Evolutionary conservation across 2,113 vertebrate species (phyloP).

Genomic region (Rhinolophus sinicus): DNA sequence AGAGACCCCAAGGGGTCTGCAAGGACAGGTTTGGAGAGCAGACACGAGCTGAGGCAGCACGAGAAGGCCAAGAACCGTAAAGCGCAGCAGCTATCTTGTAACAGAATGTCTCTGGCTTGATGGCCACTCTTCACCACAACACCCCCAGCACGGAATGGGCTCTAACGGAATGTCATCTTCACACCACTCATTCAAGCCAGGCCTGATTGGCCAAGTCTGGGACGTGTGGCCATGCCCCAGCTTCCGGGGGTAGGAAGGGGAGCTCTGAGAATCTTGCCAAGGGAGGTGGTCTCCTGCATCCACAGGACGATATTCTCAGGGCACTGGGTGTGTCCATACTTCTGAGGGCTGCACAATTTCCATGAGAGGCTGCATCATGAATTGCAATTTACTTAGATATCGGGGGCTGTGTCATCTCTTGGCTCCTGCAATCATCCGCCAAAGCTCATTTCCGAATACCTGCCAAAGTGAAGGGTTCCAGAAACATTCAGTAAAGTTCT

Average conservation of each 20-base stretch:
- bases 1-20: neutral
- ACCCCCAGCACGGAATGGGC: neutral
- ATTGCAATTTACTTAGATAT: neutral
- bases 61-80: neutral
- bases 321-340: neutral
- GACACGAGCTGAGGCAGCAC: neutral
- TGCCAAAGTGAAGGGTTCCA: neutral
- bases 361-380: neutral
- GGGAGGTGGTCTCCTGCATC: neutral
- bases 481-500: neutral
- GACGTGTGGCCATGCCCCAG: no score
- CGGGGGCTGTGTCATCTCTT: neutral
- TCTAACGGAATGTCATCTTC: neutral
- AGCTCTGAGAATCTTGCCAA: neutral
- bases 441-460: neutral
- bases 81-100: no score
- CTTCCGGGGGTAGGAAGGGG: neutral
- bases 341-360: neutral
- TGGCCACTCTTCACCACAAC: rapidly evolving
- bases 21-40: neutral
- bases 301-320: neutral
- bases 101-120: neutral
- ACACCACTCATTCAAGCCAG: neutral
- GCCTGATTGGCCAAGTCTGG: neutral
- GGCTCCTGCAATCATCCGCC: neutral